Conservation (phyloP, 2,797 vertebrate species). For the Poeciliopsis infans region DNA sequence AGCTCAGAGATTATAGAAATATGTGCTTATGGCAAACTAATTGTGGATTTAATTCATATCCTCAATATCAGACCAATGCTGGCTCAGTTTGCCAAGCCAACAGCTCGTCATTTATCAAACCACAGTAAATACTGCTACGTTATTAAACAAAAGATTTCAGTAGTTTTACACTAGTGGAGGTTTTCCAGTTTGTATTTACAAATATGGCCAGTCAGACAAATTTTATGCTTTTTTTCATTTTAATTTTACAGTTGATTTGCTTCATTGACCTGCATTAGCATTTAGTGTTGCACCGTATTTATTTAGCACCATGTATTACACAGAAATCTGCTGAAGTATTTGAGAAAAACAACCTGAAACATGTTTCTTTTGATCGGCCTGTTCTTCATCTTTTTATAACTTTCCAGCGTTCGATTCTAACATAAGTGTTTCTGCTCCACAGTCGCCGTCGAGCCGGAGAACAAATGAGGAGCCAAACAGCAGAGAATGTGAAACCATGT, state of each 20-base stretch:
- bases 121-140: not conserved
- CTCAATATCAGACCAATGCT: not conserved
- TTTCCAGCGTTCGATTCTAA: slow-evolving; percentile 1
- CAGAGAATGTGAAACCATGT: slow-evolving; percentile 48
- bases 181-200: not conserved
- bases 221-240: not conserved
- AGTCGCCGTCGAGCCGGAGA: slow-evolving; percentile 41
- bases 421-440: slow-evolving; percentile 41
- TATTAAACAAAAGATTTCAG: not conserved
- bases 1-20: not conserved
- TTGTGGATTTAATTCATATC: not conserved
- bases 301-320: too few relatives aligned
- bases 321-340: not conserved
- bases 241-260: not conserved
- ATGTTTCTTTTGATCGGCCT: not conserved
- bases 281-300: not conserved
- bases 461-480: slow-evolving; percentile 54
- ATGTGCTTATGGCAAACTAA: not conserved
- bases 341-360: not conserved
- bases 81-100: not conserved
- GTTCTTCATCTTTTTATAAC: not conserved
- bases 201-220: not conserved
- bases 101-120: not conserved
- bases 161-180: not conserved
- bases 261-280: not conserved